phyloP scores from a whole-genome alignment of 2,113 vertebrate species.

The Tetrax tetrax region DNA sequence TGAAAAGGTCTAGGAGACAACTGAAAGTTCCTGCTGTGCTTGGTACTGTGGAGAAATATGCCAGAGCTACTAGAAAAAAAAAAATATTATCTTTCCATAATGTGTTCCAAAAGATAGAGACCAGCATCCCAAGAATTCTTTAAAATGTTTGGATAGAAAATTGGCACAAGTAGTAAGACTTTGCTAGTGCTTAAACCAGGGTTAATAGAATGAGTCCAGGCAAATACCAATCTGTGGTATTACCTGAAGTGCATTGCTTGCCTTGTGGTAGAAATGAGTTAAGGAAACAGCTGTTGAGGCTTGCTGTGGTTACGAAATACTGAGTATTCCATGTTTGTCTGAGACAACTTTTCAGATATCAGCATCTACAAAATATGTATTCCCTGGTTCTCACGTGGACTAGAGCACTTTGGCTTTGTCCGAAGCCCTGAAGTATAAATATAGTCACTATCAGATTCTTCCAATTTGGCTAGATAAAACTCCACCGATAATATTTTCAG shows the following conservation, averaged over 20 bases:
- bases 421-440: neutral
- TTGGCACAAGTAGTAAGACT: neutral
- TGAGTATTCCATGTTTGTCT: neutral
- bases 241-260: neutral
- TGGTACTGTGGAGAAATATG: neutral
- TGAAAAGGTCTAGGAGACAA: neutral
- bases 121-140: neutral
- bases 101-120: neutral
- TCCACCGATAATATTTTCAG: neutral
- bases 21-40: neutral
- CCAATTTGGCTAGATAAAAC: neutral
- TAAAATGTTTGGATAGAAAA: neutral
- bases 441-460: neutral
- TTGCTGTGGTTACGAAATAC: neutral
- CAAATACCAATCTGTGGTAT: neutral
- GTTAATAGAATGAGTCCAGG: neutral
- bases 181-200: neutral
- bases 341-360: neutral
- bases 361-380: neutral
- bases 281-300: neutral
- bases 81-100: neutral
- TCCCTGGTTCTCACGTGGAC: neutral
- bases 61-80: neutral
- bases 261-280: neutral
- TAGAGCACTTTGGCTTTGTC: neutral